These are phyloP conservation scores for Drosophila sordidula DNA, from an alignment of 2,888 invertebrate species.

Conservation along the genomic window DNA sequence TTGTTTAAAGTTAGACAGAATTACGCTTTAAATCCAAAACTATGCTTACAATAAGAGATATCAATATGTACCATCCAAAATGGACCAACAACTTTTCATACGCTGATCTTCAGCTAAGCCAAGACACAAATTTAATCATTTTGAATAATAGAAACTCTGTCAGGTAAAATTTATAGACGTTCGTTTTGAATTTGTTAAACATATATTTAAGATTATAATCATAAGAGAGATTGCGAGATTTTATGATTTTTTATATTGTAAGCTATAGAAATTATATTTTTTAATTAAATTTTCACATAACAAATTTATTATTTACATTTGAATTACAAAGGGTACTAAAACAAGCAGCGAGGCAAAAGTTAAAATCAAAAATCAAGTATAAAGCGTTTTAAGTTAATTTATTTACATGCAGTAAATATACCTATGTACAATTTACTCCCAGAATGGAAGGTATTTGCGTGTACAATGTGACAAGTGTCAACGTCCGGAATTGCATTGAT, in stretches of 20 bases:
- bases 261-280: too few relatives aligned
- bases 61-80: constrained; percentile 17
- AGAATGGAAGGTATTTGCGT: constrained; percentile 77
- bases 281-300: too few relatives aligned
- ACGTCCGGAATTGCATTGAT: constrained; percentile 69
- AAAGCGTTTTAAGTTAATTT: not conserved
- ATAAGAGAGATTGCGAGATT: too few relatives aligned
- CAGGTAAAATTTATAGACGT: too few relatives aligned
- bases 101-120: not conserved
- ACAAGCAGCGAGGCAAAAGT: not conserved
- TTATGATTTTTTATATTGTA: too few relatives aligned
- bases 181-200: too few relatives aligned
- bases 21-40: constrained; percentile 29
- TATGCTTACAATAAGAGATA: constrained; percentile 24
- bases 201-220: too few relatives aligned
- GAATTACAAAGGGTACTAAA: too few relatives aligned
- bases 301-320: too few relatives aligned
- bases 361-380: not conserved
- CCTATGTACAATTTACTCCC: constrained; percentile 73
- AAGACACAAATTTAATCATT: too few relatives aligned
- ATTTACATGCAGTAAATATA: not conserved
- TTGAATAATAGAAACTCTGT: too few relatives aligned
- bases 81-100: not conserved
- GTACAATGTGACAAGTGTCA: constrained; percentile 26
- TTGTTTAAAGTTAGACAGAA: constrained; percentile 55